A percentile compares a stretch with the other conserved stretches of the same genome.
Evolutionary conservation across 2,888 invertebrate species (phyloP).

Genomic region (Calliscelio sp.): DNA sequence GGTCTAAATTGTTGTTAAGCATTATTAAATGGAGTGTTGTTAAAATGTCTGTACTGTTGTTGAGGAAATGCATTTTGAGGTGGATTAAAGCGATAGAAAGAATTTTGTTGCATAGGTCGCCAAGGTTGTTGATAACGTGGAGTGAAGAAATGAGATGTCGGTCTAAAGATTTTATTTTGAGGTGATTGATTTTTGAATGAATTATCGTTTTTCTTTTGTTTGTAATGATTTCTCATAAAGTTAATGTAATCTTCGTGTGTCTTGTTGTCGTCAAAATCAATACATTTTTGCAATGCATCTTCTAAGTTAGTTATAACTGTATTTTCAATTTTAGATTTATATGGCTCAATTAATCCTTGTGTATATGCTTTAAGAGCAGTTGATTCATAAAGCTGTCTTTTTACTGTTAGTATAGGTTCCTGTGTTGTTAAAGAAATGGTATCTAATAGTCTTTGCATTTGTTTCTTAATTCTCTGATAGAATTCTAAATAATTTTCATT

Average conservation of each 20-base stretch:
- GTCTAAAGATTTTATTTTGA: conserved; percentile 3
- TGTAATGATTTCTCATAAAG: conserved; percentile 17
- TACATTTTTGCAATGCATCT: conserved; percentile 25
- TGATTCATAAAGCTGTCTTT: conserved; percentile 5
- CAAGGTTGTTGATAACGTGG: too few relatives aligned
- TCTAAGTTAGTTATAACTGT: not conserved
- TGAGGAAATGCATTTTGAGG: not conserved
- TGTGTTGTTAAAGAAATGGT: conserved; percentile 18
- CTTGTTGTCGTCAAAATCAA: conserved; percentile 22
- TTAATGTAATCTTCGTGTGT: conserved; percentile 11
- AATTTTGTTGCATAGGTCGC: not conserved
- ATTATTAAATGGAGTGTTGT: too few relatives aligned
- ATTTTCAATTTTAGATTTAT: conserved; percentile 16
- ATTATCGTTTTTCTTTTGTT: conserved; percentile 4
- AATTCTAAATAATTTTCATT: conserved; percentile 18
- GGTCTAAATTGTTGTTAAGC: not conserved
- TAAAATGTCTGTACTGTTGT: too few relatives aligned
- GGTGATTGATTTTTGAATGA: not conserved
- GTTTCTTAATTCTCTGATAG: conserved; percentile 9
- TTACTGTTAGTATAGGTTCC: conserved; percentile 19
- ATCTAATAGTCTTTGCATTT: conserved; percentile 9
- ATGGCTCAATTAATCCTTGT: not conserved
- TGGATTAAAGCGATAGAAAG: not conserved
- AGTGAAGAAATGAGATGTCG: not conserved
- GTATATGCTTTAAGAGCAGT: conserved; percentile 7